Evolutionary conservation across 2,888 invertebrate genomes (phyloP), one percentile per base, ranked within the genome.

Genomic region (Tuta absoluta): DNA sequence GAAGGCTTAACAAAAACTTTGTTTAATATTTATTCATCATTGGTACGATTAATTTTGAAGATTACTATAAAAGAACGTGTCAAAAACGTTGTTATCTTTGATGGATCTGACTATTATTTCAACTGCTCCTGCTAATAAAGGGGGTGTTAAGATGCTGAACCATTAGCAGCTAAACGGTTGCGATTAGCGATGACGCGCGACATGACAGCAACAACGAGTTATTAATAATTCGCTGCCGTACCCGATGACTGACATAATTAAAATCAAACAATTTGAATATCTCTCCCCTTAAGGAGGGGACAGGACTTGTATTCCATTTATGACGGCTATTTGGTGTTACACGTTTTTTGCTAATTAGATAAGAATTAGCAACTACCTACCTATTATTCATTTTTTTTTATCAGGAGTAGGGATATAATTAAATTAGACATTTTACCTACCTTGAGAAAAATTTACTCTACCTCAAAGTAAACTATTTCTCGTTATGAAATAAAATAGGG

Each of bases 261-360:
- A 89, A 87, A 87, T 85, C 86, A 89, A 89, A 88, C 87, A 88
- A 79, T 75, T 82, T 74, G 71, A 75, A 75, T 72, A 73, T 72
- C 66, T 66, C 72, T 57, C 69, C 70, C 75, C 70, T 63, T 64
- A 71, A 69, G 72, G 75, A 79, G 75, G 49, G 8, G 8, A 8
- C 33, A n/a, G 57, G 5, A 24, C 68, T 74, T 81, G 79, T 75
- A 73, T 78, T 75, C 67, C 59, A 63, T 72, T 76, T 72, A 79
- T 77, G 75, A 73, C 77, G 73, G 70, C 71, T 69, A 75, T 79
- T 80, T 24, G 77, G 67, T 71, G 17, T 58, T 37, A 58, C n/a
- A 56, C 28, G 24, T 2, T 21, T 56, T n/a, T 24, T 28, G 28
- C 56, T 21, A 56, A 56, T 56, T 56, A 56, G 56, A 56, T 56